phyloP scores from a whole-genome alignment of 2,113 vertebrate species.

The Charina bottae region DNA sequence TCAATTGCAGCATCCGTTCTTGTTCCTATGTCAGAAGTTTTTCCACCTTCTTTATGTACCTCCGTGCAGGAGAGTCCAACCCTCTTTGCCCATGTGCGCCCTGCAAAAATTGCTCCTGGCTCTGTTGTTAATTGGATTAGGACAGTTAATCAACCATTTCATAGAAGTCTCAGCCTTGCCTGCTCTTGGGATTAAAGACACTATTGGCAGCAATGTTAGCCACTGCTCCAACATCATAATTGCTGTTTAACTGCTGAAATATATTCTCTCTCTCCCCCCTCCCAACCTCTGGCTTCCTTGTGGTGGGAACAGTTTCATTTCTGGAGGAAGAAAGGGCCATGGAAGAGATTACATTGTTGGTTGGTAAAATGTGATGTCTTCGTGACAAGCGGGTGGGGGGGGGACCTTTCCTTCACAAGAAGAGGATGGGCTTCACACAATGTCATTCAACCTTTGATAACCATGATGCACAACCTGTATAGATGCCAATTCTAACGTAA shows the following conservation, averaged over 20 bases:
- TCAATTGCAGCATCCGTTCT: background rate
- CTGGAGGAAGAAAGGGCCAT: background rate
- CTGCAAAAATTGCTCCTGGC: background rate
- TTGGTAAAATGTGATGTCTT: background rate
- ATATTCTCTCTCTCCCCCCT: background rate
- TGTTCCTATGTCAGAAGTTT: constrained; percentile 6
- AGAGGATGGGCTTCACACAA: background rate
- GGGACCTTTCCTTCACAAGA: background rate
- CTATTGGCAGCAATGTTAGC: background rate
- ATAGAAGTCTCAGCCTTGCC: background rate
- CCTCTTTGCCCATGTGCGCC: background rate
- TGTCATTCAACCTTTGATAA: background rate
- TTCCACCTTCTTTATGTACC: background rate
- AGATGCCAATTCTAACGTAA: background rate
- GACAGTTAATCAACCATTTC: constrained; percentile 2
- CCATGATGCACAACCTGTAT: background rate
- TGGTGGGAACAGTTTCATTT: background rate
- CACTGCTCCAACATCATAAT: background rate
- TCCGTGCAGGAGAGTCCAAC: background rate
- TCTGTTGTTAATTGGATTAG: background rate
- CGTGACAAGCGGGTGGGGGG: background rate
- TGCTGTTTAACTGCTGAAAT: constrained; percentile 7
- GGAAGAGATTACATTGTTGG: background rate
- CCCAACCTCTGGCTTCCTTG: background rate
- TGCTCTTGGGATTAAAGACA: constrained; percentile 11